A percentile compares a stretch with the other conserved stretches of the same genome.
phyloP scores from a whole-genome alignment of 2,888 invertebrate genomes.

The Rhagonycha fulva region DNA sequence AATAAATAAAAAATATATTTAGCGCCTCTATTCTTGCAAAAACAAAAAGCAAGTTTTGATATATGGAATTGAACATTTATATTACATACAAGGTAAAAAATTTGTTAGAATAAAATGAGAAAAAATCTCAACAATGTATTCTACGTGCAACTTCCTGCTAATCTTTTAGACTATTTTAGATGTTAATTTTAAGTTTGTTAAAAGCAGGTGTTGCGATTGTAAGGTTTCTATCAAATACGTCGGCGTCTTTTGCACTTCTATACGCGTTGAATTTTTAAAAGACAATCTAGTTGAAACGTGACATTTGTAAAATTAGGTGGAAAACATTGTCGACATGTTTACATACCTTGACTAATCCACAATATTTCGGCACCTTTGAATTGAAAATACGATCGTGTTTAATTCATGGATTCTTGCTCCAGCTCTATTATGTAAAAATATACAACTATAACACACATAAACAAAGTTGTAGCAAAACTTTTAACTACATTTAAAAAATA shows the following conservation, averaged over 20 bases:
- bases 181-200: neutral
- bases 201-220: neutral
- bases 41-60: neutral
- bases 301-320: neutral
- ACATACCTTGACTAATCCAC: conserved; percentile 5
- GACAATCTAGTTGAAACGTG: conserved; percentile 5
- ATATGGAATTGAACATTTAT: neutral
- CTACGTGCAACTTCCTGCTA: neutral
- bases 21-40: neutral
- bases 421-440: neutral
- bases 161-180: neutral
- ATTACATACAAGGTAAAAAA: neutral
- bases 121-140: neutral
- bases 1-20: neutral
- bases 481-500: neutral
- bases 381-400: neutral
- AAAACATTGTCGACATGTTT: conserved; percentile 1
- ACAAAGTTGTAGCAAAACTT: neutral
- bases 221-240: neutral
- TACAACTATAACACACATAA: neutral
- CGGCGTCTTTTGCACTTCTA: neutral
- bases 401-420: neutral
- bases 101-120: no score
- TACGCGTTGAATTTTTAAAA: conserved; percentile 1
- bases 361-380: conserved; percentile 17